A percentile compares a stretch with the other conserved stretches of the same genome.
Conservation (phyloP, 1,140 invertebrate genomes). For the Trichonephila clavata region DNA sequence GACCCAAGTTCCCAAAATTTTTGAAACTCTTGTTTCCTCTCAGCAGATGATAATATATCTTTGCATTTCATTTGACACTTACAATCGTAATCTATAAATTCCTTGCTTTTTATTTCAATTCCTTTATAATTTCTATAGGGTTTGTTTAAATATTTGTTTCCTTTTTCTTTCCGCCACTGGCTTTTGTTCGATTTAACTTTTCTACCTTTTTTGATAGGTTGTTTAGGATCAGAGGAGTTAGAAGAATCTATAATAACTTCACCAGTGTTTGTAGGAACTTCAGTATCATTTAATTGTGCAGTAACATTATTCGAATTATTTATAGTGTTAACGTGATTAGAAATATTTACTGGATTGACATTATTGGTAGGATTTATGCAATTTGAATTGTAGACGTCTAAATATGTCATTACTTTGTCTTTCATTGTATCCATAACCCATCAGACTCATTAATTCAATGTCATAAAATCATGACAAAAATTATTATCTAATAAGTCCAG, state of each 20-base stretch:
- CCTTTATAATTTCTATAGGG: slow-evolving; percentile 73
- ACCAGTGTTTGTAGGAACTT: neutral
- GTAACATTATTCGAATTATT: slow-evolving; percentile 17
- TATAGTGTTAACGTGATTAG: neutral
- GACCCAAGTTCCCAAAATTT: slow-evolving; percentile 73
- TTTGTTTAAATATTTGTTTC: slow-evolving; percentile 71
- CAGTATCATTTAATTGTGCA: slow-evolving; percentile 12
- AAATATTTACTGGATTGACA: slow-evolving; percentile 9
- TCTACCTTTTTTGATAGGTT: slow-evolving; percentile 27
- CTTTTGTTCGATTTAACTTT: slow-evolving; percentile 67
- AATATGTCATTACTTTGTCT: slow-evolving; percentile 40
- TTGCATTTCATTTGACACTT: slow-evolving; percentile 64
- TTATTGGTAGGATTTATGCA: neutral
- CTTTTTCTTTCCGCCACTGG: slow-evolving; percentile 70
- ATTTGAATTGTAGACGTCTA: slow-evolving; percentile 32
- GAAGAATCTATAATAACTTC: neutral
- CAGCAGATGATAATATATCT: slow-evolving; percentile 54
- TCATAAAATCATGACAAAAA: slow-evolving; percentile 40
- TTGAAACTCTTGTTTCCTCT: slow-evolving; percentile 62
- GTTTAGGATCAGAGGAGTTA: slow-evolving; percentile 12
- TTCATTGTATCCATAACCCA: slow-evolving; percentile 59
- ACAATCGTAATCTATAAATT: slow-evolving; percentile 70
- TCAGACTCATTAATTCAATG: neutral
- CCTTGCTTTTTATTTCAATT: slow-evolving; percentile 72
- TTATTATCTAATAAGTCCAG: neutral